Base-by-base conservation (phyloP, 2,113 vertebrate genomes). In the Euleptes europaea region DNA sequence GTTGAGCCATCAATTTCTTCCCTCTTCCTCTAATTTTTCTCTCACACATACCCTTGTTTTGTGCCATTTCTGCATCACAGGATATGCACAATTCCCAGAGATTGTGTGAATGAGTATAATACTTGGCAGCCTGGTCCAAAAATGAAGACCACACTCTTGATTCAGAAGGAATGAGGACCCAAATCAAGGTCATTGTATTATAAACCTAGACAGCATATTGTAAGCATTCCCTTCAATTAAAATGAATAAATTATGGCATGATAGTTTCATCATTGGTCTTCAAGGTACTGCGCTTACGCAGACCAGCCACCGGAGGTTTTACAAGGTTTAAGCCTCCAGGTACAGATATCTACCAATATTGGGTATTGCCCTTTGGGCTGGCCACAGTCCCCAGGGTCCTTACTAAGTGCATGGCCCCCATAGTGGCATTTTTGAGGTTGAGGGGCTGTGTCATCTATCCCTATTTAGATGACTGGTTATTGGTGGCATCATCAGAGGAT, bases 101-200 rank as follows among this genome's bases (percentile, higher is more conserved):
- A 88, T 47, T 73, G 10, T 0, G 70, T 74, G 89, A 81, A 57
- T 86, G 87, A 92, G 90, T 91, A 72, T 80, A 77, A 84, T 80
- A 83, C 92, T 86, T 92, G 35, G 81, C 78, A 89, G 89, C 75
- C 89, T 84, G 91, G 91, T 84, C 86, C 80, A 73, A 92, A 86
- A 82, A 86, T 21, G 70, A 91, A 80, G 71, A 90, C 72, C 91
- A 84, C 84, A 83, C 44, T 83, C 1, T 23, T 14, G 31, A 65
- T 80, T 28, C 70, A 76, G 72, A 90, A 82, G 4, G 42, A 86
- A 71, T 66, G 66, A 84, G 70, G 80, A 84, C 73, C 82, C 47
- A 87, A 1, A 26, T 87, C 87, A 90, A 74, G 74, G 84, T 89
- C 93, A 78, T 35, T 77, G 78, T 8, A 0, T 85, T 67, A 69